Conservation (phyloP, 2,797 vertebrate genomes). For the Falco novaeseelandiae region DNA sequence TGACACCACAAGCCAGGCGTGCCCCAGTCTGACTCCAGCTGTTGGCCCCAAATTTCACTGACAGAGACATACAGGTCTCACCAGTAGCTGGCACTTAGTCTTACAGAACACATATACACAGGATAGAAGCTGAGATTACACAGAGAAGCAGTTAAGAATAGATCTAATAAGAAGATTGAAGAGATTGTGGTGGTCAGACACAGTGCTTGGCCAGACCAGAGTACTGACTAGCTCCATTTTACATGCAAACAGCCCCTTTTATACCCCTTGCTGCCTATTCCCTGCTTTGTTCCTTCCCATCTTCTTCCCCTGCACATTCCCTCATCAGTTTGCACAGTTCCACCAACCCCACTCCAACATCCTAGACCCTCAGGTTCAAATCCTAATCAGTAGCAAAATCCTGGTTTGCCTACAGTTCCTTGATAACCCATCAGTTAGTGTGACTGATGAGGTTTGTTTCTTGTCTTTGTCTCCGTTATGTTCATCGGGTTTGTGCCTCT, state of each 20-base stretch:
- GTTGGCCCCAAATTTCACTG: neutral
- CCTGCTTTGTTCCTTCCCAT: neutral
- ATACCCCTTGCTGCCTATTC: neutral
- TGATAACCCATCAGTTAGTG: neutral
- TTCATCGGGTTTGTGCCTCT: neutral
- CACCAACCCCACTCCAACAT: neutral
- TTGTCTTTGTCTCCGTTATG: neutral
- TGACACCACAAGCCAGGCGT: neutral
- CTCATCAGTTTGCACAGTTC: neutral
- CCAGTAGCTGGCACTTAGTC: neutral
- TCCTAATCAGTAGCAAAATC: neutral
- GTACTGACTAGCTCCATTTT: neutral
- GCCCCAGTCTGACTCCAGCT: neutral
- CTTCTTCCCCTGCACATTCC: neutral
- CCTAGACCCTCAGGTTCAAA: neutral
- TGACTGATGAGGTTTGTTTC: neutral
- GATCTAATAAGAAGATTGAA: neutral
- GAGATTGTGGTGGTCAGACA: neutral
- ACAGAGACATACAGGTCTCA: neutral
- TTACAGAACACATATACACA: neutral
- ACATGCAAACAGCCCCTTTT: neutral
- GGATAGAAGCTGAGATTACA: neutral
- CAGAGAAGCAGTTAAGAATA: neutral
- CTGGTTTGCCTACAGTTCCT: neutral
- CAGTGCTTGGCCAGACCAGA: neutral